Conservation (phyloP, 2,797 vertebrate species). For the Tarsius wallacei region DNA sequence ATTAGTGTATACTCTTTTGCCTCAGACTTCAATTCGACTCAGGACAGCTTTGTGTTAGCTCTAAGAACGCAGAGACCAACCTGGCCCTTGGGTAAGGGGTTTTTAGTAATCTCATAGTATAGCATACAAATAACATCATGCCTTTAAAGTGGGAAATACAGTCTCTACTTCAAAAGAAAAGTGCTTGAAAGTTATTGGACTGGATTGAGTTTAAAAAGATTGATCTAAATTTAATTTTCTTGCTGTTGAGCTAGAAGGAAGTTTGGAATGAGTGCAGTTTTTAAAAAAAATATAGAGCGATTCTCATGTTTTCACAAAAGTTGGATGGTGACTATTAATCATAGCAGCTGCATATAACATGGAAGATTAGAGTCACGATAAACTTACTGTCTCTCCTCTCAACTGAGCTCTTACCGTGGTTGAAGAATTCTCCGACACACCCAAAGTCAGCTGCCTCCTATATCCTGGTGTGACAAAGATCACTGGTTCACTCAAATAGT, state of each 20-base stretch:
- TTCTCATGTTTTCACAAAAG: neutral
- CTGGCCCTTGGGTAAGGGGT: neutral
- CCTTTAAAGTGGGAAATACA: neutral
- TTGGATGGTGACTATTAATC: neutral
- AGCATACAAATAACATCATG: neutral
- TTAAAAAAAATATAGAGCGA: neutral
- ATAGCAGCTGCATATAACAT: no score
- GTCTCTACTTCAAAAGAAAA: slow-evolving; percentile 17
- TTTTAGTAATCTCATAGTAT: neutral
- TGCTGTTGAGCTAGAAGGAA: neutral
- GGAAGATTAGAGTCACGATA: no score
- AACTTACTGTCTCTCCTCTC: neutral
- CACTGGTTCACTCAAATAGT: neutral
- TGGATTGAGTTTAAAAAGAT: neutral
- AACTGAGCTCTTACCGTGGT: fast-evolving
- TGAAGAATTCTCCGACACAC: fast-evolving
- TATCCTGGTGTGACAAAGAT: fast-evolving
- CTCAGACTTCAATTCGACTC: fast-evolving
- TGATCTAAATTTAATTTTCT: slow-evolving; percentile 27
- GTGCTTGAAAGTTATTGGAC: neutral
- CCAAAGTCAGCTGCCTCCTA: fast-evolving
- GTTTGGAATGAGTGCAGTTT: neutral
- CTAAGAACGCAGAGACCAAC: fast-evolving
- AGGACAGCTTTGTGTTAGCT: no score
- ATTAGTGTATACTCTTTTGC: fast-evolving